Conservation (phyloP, 2,797 vertebrate species). For the Knipowitschia caucasica region DNA sequence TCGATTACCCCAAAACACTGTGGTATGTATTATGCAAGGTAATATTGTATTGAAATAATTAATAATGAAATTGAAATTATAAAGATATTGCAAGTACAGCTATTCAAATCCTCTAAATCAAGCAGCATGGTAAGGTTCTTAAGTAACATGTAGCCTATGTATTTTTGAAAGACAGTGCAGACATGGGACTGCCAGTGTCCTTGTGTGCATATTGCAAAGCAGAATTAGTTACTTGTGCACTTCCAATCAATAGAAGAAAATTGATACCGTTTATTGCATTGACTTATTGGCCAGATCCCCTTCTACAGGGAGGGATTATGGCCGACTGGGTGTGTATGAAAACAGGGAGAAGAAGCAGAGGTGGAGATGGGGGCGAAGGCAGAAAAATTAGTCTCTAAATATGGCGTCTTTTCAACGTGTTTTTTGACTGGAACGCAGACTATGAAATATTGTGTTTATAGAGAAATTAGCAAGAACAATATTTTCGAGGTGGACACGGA, state of each 20-base stretch:
- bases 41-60: background rate
- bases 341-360: slow-evolving; percentile 53
- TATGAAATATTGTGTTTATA: slow-evolving; percentile 35
- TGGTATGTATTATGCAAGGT: background rate
- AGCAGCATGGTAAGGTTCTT: slow-evolving; percentile 28
- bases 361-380: slow-evolving; percentile 51
- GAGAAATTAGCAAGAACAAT: slow-evolving; percentile 42
- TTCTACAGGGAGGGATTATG: slow-evolving; percentile 68
- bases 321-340: slow-evolving; percentile 68
- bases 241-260: slow-evolving; percentile 66
- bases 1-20: background rate
- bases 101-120: slow-evolving; percentile 44
- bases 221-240: slow-evolving; percentile 36
- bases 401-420: slow-evolving; percentile 39
- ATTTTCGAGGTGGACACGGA: slow-evolving; percentile 48
- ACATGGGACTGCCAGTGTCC: slow-evolving; percentile 17
- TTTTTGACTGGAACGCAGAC: slow-evolving; percentile 21
- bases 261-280: slow-evolving; percentile 65
- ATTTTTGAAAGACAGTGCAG: slow-evolving; percentile 26
- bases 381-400: slow-evolving; percentile 64
- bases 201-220: slow-evolving; percentile 35
- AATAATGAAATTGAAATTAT: slow-evolving; percentile 9
- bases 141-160: slow-evolving; percentile 13
- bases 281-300: slow-evolving; percentile 60
- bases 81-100: slow-evolving; percentile 12